Conservation (phyloP, 1,140 invertebrate genomes). For the Cephus cinctus region DNA sequence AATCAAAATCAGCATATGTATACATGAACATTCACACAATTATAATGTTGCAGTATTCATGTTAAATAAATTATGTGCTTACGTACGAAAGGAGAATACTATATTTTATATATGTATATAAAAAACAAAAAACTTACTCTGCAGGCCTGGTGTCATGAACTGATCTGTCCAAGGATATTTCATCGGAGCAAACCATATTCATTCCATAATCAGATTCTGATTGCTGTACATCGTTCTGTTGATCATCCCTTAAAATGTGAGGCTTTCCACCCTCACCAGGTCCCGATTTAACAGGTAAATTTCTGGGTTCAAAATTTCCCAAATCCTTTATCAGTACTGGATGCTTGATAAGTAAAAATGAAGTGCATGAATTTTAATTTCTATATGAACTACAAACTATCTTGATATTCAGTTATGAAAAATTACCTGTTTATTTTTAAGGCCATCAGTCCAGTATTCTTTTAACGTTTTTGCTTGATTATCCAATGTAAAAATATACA, state of each 20-base stretch:
- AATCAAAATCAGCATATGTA: too few relatives aligned
- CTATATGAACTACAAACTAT: too few relatives aligned
- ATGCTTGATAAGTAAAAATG: slow-evolving; percentile 24
- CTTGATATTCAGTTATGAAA: too few relatives aligned
- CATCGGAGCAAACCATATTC: slow-evolving; percentile 96
- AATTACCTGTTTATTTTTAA: slow-evolving; percentile 31
- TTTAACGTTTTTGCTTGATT: slow-evolving; percentile 34
- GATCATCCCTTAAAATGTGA: slow-evolving; percentile 69
- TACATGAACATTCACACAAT: too few relatives aligned
- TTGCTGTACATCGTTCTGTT: slow-evolving; percentile 74
- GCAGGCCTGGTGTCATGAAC: slow-evolving; percentile 84
- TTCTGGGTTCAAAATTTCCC: slow-evolving; percentile 70
- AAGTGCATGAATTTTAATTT: background rate
- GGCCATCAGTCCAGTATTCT: slow-evolving; percentile 37
- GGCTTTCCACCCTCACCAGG: slow-evolving; percentile 84
- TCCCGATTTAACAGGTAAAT: slow-evolving; percentile 62
- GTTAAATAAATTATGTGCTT: too few relatives aligned
- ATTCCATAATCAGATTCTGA: slow-evolving; percentile 91
- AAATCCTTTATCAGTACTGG: slow-evolving; percentile 44
- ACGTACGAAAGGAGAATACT: too few relatives aligned
- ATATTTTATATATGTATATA: slow-evolving; percentile 9
- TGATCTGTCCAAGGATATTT: slow-evolving; percentile 76
- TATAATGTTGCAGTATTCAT: too few relatives aligned
- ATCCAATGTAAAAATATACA: slow-evolving; percentile 32
- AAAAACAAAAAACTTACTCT: slow-evolving; percentile 62